Evolutionary conservation across 2,888 invertebrate species (phyloP), one percentile per base, ranked within the genome.

Genomic region (Teleogryllus oceanicus): DNA sequence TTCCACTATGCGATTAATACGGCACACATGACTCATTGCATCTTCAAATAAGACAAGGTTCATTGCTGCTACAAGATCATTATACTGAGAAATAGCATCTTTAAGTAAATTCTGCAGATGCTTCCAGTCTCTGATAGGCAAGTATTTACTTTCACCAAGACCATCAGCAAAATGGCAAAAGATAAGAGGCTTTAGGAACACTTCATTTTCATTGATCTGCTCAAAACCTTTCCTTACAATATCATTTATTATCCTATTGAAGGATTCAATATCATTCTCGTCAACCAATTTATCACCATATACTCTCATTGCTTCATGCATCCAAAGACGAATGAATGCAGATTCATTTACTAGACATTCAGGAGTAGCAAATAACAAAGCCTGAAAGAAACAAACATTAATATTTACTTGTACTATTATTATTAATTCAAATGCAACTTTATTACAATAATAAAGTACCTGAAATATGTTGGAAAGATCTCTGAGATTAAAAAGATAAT

Each of bases 381-480:
- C 97, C 95, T 95, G 85, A 78, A 85, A 85, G 77, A 50, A 18
- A 49, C 1, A 37, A 50, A 49, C 5, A 76, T 20, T n/a, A 20
- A 74, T 74, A 74, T 74, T 74, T 20, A 74, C 11, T 74, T n/a
- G 20, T 62, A 1, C 62, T n/a, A 62, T 16, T 62, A 62, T 62
- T 18, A 18, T 62, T 62, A 11, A 62, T 18, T 13, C 4, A 20
- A 75, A 75, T 75, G 24, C 8, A 37, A 37, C 8, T 37, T 37
- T 37, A 37, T 37, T 37, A 37, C 37, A 13, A 75, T 75, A 75
- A 75, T n/a, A 16, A 13, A 37, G 49, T 77, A 95, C 96, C 91
- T 97, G 96, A 87, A 97, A 98, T 83, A 98, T 94, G 86, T 97
- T 98, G 1, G 97, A 94, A 80, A 98, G 89, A 87, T 98, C 98